Evolutionary conservation across 2,888 invertebrate genomes (phyloP).

Genomic region (Orgyia antiqua): DNA sequence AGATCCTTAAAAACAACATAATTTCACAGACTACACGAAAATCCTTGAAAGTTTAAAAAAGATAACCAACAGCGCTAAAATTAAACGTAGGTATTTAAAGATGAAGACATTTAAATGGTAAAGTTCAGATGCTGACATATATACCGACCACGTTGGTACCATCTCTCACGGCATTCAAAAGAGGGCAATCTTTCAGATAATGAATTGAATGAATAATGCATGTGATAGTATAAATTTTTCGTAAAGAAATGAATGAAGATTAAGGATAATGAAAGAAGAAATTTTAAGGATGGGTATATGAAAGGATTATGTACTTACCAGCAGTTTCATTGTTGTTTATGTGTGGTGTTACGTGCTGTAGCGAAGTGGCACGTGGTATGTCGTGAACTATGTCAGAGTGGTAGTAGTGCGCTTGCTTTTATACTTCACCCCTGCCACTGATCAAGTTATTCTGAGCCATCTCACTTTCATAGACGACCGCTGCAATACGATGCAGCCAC

Average conservation of each 20-base stretch:
- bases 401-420: conserved; percentile 70
- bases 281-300: conserved; percentile 2
- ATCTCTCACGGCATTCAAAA: conserved; percentile 51
- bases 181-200: conserved; percentile 37
- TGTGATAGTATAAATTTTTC: not conserved
- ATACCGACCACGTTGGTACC: conserved; percentile 48
- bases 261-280: conserved; percentile 16
- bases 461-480: conserved; percentile 68
- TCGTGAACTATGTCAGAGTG: conserved; percentile 73
- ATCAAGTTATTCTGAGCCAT: conserved; percentile 54
- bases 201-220: too few species aligned
- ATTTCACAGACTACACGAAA: too few species aligned
- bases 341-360: conserved; percentile 48
- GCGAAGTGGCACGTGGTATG: conserved; percentile 56
- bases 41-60: too few species aligned
- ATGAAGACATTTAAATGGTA: conserved; percentile 52
- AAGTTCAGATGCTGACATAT: conserved; percentile 56
- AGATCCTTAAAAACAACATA: too few species aligned
- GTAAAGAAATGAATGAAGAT: conserved; percentile 1
- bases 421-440: conserved; percentile 76
- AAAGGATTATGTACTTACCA: conserved; percentile 54
- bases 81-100: conserved; percentile 48
- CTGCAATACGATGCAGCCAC: conserved; percentile 49
- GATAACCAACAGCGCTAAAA: too few species aligned
- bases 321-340: conserved; percentile 64